Evolutionary conservation across 2,113 vertebrate genomes (phyloP).

Genomic region (Chelonoidis abingdonii): DNA sequence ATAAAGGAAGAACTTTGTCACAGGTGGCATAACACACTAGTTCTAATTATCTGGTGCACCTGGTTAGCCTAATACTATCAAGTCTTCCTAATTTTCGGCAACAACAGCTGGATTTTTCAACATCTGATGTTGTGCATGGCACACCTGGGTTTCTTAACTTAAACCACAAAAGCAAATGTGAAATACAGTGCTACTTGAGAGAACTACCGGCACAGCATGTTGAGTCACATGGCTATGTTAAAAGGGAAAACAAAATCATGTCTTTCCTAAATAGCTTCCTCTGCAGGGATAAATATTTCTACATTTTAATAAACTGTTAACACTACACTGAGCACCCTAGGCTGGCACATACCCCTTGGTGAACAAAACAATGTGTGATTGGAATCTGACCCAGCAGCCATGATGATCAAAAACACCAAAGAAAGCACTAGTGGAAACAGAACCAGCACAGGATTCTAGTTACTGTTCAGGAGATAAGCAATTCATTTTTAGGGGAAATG

Average conservation of each 20-base stretch:
- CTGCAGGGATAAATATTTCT: neutral
- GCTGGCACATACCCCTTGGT: neutral
- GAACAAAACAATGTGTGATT: neutral
- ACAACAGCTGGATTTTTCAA: neutral
- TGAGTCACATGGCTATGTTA: neutral
- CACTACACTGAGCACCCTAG: neutral
- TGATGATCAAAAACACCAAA: neutral
- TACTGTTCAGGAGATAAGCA: neutral
- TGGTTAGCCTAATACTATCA: neutral
- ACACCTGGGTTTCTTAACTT: neutral
- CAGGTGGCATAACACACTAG: neutral
- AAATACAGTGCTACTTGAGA: neutral
- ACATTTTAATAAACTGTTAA: neutral
- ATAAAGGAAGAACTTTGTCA: too few relatives aligned
- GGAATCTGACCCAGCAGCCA: neutral
- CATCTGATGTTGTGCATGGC: accelerated
- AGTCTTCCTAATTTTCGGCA: neutral
- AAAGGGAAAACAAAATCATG: neutral
- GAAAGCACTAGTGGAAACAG: neutral
- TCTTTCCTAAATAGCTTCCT: neutral
- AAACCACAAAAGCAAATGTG: neutral
- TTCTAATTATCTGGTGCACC: accelerated
- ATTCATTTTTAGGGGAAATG: neutral
- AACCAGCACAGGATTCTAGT: neutral
- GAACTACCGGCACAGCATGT: neutral